Percentiles rank a stretch among this genome's conserved stretches.
Evolutionary conservation across 2,113 vertebrate genomes (phyloP).

Genomic region (Platanista minor): DNA sequence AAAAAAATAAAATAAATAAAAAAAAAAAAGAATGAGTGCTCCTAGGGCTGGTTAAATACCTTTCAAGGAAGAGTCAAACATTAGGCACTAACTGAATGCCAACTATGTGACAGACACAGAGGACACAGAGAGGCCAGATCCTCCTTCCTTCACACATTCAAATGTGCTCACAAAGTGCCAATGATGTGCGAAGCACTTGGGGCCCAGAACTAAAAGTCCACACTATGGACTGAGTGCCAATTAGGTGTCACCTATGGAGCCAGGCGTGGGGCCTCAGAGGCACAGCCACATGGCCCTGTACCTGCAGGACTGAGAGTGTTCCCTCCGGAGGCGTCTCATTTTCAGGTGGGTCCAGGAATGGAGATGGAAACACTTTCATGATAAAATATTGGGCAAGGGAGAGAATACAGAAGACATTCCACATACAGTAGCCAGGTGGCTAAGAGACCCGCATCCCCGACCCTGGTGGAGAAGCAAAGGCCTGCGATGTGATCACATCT

Average conservation of each 20-base stretch:
- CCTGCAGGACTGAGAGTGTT: background rate
- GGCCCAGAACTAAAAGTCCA: background rate
- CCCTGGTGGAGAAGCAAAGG: background rate
- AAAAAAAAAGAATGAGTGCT: fast-evolving
- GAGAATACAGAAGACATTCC: background rate
- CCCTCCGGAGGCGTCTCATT: background rate
- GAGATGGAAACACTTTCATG: background rate
- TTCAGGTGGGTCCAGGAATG: background rate
- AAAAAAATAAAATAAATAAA: too few relatives aligned
- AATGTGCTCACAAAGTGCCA: background rate
- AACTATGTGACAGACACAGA: too few relatives aligned
- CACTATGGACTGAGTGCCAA: too few relatives aligned
- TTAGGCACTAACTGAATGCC: background rate
- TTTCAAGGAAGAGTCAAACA: background rate
- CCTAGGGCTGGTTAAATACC: background rate
- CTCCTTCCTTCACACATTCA: background rate
- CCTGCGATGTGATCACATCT: background rate
- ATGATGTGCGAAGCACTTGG: background rate
- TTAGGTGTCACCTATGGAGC: background rate
- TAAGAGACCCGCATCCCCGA: background rate
- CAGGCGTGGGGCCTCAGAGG: background rate
- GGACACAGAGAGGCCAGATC: background rate
- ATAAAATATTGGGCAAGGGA: background rate
- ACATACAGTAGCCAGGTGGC: fast-evolving
- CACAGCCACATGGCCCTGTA: background rate